Evolutionary conservation across 2,113 vertebrate species (phyloP).

Genomic region (Coryphaenoides rupestris): DNA sequence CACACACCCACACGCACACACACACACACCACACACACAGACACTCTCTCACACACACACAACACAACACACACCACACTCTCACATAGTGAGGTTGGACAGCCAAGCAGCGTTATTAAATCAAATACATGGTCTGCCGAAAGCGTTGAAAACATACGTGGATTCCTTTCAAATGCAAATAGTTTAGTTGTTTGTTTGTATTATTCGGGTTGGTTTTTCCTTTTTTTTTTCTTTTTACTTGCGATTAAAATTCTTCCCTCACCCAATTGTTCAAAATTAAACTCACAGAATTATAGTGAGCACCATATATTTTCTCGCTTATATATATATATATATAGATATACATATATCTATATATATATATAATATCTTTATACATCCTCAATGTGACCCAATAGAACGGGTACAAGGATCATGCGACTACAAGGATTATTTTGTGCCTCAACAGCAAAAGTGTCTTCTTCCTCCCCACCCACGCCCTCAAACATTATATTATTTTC

Average conservation of each 20-base stretch:
- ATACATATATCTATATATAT: constrained; percentile 16
- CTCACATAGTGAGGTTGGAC: constrained; percentile 63
- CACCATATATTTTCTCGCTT: constrained; percentile 64
- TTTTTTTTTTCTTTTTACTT: constrained; percentile 59
- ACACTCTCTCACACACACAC: too few relatives aligned
- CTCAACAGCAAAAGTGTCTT: constrained; percentile 76
- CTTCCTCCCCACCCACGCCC: constrained; percentile 11
- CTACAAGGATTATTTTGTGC: constrained; percentile 45
- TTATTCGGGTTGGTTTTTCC: not conserved
- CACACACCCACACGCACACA: too few relatives aligned
- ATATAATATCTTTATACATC: constrained; percentile 28
- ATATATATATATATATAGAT: constrained; percentile 41
- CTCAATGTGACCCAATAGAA: constrained; percentile 68
- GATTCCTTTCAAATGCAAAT: constrained; percentile 79
- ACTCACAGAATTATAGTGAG: constrained; percentile 78
- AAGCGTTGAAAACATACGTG: constrained; percentile 85
- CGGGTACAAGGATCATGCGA: constrained; percentile 62
- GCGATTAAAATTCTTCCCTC: constrained; percentile 80
- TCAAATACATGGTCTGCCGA: constrained; percentile 88
- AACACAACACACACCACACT: not conserved
- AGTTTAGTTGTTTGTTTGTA: constrained; percentile 40
- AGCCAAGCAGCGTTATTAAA: constrained; percentile 77
- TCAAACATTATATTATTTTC: constrained; percentile 53
- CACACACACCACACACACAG: too few relatives aligned
- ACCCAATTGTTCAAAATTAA: constrained; percentile 62